phyloP scores from a whole-genome alignment of 2,888 invertebrate species.

The Malacosoma neustria region DNA sequence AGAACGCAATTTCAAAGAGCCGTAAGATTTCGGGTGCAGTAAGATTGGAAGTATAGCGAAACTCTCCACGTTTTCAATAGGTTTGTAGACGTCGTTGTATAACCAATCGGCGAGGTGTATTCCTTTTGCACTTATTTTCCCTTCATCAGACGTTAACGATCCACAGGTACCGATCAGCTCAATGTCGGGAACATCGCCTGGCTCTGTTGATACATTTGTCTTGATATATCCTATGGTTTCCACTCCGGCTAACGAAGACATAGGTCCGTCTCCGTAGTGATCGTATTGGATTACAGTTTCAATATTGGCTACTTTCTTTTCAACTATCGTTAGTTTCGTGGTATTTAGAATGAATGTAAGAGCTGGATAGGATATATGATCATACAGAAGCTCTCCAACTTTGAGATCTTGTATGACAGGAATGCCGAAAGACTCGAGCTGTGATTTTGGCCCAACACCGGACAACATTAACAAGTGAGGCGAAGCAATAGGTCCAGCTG shows the following conservation, averaged over 20 bases:
- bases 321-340: constrained; percentile 39
- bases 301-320: constrained; percentile 35
- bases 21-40: constrained; percentile 78
- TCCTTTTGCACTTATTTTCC: constrained; percentile 52
- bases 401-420: constrained; percentile 75
- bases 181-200: constrained; percentile 76
- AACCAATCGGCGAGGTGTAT: constrained; percentile 50
- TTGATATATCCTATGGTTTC: constrained; percentile 76
- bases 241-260: constrained; percentile 70
- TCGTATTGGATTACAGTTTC: constrained; percentile 44
- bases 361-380: constrained; percentile 78
- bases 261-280: constrained; percentile 63
- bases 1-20: constrained; percentile 77
- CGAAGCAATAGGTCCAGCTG: constrained; percentile 86
- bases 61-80: constrained; percentile 52
- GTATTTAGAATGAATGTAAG: constrained; percentile 69
- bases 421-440: constrained; percentile 74
- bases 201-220: constrained; percentile 70
- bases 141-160: constrained; percentile 73
- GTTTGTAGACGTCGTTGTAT: constrained; percentile 50
- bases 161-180: constrained; percentile 76
- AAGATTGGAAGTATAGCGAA: constrained; percentile 71
- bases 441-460: constrained; percentile 78
- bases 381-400: constrained; percentile 80
- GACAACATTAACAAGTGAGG: constrained; percentile 83